These are phyloP conservation scores for Hydraecia micacea DNA, from an alignment of 2,888 invertebrate genomes.

Conservation along the genomic window DNA sequence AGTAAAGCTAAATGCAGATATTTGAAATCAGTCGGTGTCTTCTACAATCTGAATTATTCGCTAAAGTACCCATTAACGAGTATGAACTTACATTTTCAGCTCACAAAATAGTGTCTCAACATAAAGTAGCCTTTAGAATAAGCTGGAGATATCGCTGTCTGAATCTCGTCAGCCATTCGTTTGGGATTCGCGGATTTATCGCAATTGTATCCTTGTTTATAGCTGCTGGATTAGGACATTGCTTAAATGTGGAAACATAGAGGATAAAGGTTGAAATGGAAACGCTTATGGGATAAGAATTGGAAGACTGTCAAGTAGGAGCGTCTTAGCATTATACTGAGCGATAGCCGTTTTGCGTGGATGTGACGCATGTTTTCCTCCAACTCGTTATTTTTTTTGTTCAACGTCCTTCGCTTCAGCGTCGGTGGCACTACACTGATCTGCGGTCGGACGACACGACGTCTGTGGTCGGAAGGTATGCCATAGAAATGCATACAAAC, in stretches of 20 bases:
- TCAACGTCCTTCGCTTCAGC: no score
- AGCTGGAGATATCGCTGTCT: constrained; percentile 22
- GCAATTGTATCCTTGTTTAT: constrained; percentile 54
- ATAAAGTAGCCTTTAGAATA: constrained; percentile 3
- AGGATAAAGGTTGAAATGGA: background rate
- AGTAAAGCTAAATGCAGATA: no score
- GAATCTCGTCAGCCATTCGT: constrained; percentile 34
- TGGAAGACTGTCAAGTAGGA: background rate
- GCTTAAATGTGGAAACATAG: constrained; percentile 35
- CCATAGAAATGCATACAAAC: no score
- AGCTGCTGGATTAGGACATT: constrained; percentile 36
- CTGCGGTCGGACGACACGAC: no score
- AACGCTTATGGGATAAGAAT: background rate
- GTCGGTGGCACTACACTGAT: no score
- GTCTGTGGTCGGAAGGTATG: no score
- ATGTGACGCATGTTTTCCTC: background rate
- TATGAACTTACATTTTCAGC: background rate
- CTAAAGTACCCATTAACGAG: background rate
- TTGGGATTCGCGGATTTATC: constrained; percentile 45
- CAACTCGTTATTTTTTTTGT: background rate
- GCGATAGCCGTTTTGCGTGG: background rate
- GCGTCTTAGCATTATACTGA: background rate
- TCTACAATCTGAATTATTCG: background rate
- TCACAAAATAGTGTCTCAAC: constrained; percentile 6
- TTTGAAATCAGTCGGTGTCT: background rate